A percentile compares a stretch with the other conserved stretches of the same genome.
Conservation (phyloP, 2,797 vertebrate genomes). For the Melanotaenia pygmaea region DNA sequence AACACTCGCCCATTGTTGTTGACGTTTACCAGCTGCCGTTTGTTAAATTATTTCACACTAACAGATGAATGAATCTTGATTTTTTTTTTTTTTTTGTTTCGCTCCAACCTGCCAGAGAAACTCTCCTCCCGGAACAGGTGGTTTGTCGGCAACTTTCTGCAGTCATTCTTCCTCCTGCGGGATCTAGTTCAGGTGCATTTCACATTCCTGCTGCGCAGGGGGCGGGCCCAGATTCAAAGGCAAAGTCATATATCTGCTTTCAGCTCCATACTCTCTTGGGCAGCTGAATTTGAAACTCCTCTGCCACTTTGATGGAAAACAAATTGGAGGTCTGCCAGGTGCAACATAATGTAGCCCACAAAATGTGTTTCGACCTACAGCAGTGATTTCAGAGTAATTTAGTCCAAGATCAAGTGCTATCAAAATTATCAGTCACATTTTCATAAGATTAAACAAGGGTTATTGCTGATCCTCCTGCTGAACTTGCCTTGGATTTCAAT, state of each 20-base stretch:
- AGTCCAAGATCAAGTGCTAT: background rate
- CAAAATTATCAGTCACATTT: background rate
- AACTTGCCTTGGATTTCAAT: too few species aligned
- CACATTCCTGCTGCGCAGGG: slow-evolving; percentile 60
- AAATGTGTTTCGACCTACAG: background rate
- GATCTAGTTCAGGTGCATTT: slow-evolving; percentile 69
- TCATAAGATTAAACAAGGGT: background rate
- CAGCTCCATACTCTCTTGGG: slow-evolving; percentile 20
- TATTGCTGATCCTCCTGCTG: background rate
- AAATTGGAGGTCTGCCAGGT: background rate
- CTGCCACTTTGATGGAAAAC: background rate
- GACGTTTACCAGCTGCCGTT: background rate
- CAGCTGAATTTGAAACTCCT: slow-evolving; percentile 9
- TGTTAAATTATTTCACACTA: background rate
- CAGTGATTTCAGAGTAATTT: background rate
- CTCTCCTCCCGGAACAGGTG: slow-evolving; percentile 56
- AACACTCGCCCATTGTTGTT: slow-evolving; percentile 82
- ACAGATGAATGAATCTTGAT: slow-evolving; percentile 3
- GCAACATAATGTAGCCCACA: background rate
- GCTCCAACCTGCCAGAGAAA: slow-evolving; percentile 8
- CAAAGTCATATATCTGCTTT: slow-evolving; percentile 23
- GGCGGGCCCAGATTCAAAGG: slow-evolving; percentile 36
- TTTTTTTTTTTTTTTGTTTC: background rate
- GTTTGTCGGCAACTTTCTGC: slow-evolving; percentile 21
- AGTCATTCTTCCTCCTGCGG: slow-evolving; percentile 60